A percentile compares a stretch with the other conserved stretches of the same genome.
Evolutionary conservation across 2,797 vertebrate species (phyloP).

Genomic region (Clarias laeviceps): DNA sequence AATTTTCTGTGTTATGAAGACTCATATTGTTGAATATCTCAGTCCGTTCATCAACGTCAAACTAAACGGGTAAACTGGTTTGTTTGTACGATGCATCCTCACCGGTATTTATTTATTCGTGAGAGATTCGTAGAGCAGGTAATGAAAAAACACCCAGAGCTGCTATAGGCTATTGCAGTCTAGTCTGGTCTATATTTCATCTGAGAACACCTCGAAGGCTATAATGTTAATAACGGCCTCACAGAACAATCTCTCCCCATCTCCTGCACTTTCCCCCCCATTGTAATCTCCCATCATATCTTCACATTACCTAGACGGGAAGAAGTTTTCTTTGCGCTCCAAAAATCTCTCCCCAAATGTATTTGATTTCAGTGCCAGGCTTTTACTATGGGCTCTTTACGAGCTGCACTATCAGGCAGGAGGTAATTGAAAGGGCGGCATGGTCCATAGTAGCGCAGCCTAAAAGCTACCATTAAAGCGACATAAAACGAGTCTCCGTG

Average conservation of each 20-base stretch:
- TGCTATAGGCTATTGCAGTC: constrained; percentile 28
- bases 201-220: constrained; percentile 43
- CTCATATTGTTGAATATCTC: constrained; percentile 55
- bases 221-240: constrained; percentile 43
- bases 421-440: constrained; percentile 78
- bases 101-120: constrained; percentile 43
- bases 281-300: constrained; percentile 41
- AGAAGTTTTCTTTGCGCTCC: constrained; percentile 27
- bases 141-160: constrained; percentile 30
- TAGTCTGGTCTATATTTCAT: constrained; percentile 31
- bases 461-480: constrained; percentile 79
- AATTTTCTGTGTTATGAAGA: constrained; percentile 31
- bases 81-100: constrained; percentile 29
- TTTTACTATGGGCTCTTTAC: constrained; percentile 69
- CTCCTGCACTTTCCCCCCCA: neutral
- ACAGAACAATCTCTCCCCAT: constrained; percentile 35
- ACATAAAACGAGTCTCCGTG: constrained; percentile 73
- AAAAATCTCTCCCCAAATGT: constrained; percentile 57
- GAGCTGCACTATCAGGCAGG: constrained; percentile 74
- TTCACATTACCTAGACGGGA: constrained; percentile 34
- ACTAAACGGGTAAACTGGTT: constrained; percentile 28
- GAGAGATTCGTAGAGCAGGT: constrained; percentile 33
- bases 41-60: constrained; percentile 56
- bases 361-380: constrained; percentile 71
- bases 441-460: constrained; percentile 73